Conservation (phyloP, 2,113 vertebrate genomes). For the Micromys minutus region DNA sequence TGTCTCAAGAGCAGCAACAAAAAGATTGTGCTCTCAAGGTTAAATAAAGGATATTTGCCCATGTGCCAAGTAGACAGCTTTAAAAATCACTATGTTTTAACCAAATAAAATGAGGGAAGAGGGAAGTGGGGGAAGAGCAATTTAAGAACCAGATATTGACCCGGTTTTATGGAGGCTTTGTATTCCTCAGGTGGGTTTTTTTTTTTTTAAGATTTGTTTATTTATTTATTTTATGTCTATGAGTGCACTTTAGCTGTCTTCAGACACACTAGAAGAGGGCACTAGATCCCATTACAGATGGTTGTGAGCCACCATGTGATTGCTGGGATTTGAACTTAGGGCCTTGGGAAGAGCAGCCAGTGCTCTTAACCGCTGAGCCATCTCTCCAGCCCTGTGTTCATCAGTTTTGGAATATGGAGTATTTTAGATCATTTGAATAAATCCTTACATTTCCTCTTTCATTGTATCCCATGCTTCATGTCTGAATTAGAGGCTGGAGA, state of each 20-base stretch:
- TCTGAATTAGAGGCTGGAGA: background rate
- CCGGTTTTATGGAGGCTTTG: constrained; percentile 4
- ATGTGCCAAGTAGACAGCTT: background rate
- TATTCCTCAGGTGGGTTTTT: too few relatives aligned
- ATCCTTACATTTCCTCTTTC: background rate
- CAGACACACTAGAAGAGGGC: too few relatives aligned
- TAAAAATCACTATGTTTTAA: constrained; percentile 62
- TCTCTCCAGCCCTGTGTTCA: too few relatives aligned
- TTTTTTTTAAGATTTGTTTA: too few relatives aligned
- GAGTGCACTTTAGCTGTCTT: too few relatives aligned
- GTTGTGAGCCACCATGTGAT: too few relatives aligned
- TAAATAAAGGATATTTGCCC: constrained; percentile 22
- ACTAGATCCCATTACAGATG: too few relatives aligned
- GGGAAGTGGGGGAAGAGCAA: background rate
- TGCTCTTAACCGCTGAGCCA: too few relatives aligned
- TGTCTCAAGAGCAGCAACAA: background rate
- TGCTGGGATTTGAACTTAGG: too few relatives aligned
- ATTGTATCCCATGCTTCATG: background rate
- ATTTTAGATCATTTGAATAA: constrained; percentile 30
- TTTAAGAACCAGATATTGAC: background rate
- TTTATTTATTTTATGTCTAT: too few relatives aligned
- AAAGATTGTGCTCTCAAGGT: background rate
- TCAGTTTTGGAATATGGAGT: background rate
- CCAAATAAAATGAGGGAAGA: constrained; percentile 29
- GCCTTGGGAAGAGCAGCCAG: too few relatives aligned